Base-by-base conservation (phyloP, 2,797 vertebrate genomes). In the Poeciliopsis infans region DNA sequence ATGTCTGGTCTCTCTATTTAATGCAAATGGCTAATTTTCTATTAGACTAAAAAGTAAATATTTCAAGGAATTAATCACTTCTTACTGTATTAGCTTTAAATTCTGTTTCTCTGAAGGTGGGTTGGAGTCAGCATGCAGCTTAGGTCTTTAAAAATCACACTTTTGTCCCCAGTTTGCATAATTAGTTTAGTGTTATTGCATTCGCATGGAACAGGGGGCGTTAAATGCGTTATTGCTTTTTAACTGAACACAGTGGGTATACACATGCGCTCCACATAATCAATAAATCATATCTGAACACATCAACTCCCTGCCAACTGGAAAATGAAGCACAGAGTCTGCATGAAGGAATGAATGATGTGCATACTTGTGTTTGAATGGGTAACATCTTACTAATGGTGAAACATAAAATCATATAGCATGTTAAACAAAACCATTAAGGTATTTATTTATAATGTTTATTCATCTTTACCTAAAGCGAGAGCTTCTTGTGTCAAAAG, bases 231-330 rank as follows among this genome's bases (percentile, higher is more conserved):
- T 93, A 93, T 94, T 94, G 91, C 88, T 90, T 94, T 93, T 94
- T 93, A 94, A 93, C 92, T 82, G 91, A 94, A 94, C 94, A 93
- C 94, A 94, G 92, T 91, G 91, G 94, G 93, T 89, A 89, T 93
- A 93, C 90, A 90, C 93, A 93, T 92, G 89, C 79, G 86, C 90
- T 90, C 91, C 91, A 92, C 87, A 85, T 89, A 87, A 93, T 95
- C 94, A 92, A 94, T 95, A 94, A 93, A 95, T 95, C 92, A 93
- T 90, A 93, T 93, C 88, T 90, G 92, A 94, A 92, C 86, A 93
- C 92, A 93, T 94, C 90, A 92, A 90, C 91, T 92, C 90, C 91
- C 93, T 51, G 89, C 88, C 90, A 89, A 87, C 90, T 91, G 90
- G 91, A 94, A 94, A 94, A 94, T 92, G 80, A 93, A 91, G 89